These are phyloP conservation scores for Idaea aversata DNA, from an alignment of 2,888 invertebrate genomes.

Conservation along the genomic window DNA sequence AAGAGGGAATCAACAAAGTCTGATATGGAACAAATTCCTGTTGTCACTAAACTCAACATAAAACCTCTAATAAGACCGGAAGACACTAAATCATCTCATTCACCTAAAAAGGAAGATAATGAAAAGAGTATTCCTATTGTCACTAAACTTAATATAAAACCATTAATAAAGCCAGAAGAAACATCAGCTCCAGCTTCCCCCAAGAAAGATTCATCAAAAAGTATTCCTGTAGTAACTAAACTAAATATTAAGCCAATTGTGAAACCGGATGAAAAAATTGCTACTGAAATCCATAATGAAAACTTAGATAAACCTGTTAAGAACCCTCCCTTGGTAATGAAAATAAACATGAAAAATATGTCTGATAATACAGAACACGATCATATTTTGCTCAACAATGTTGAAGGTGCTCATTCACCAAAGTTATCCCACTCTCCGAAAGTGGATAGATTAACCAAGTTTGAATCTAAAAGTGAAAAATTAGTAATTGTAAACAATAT, in stretches of 20 bases:
- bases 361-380: constrained; percentile 45
- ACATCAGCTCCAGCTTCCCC: constrained; percentile 56
- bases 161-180: constrained; percentile 63
- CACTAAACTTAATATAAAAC: constrained; percentile 71
- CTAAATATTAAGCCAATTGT: constrained; percentile 72
- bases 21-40: constrained; percentile 53
- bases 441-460: constrained; percentile 2
- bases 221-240: constrained; percentile 64
- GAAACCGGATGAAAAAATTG: constrained; percentile 61
- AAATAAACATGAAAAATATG: constrained; percentile 69
- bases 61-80: constrained; percentile 64
- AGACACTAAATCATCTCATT: constrained; percentile 42
- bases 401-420: constrained; percentile 56
- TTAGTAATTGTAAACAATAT: constrained; percentile 14
- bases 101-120: constrained; percentile 16
- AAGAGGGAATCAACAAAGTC: constrained; percentile 57
- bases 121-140: constrained; percentile 62
- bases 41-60: constrained; percentile 72
- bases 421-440: constrained; percentile 46
- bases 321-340: constrained; percentile 71
- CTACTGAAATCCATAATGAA: constrained; percentile 42
- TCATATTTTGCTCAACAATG: constrained; percentile 45
- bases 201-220: constrained; percentile 57
- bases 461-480: constrained; percentile 11
- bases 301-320: constrained; percentile 47